phyloP scores from a whole-genome alignment of 2,113 vertebrate species.

The Rhinolophus ferrumequinum region DNA sequence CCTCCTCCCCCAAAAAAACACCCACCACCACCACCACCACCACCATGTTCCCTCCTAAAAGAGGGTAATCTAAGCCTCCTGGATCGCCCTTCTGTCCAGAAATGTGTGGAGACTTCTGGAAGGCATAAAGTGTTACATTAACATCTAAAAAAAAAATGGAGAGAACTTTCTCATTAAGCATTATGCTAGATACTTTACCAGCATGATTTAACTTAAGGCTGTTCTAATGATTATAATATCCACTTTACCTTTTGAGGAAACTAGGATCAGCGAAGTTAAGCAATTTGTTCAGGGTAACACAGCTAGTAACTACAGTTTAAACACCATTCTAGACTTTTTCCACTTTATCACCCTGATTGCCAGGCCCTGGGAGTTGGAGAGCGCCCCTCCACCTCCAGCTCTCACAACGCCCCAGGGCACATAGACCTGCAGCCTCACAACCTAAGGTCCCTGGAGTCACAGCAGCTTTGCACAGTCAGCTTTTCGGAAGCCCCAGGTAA shows the following conservation, averaged over 20 bases:
- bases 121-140: neutral
- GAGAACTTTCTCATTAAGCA: neutral
- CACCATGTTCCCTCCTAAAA: neutral
- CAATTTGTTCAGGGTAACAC: constrained; percentile 46
- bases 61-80: neutral
- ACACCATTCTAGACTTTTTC: neutral
- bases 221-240: neutral
- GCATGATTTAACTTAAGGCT: neutral
- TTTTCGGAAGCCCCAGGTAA: neutral
- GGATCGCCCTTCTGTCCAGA: neutral
- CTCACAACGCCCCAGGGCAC: neutral
- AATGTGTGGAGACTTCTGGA: neutral
- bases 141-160: neutral
- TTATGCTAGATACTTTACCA: neutral
- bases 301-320: neutral
- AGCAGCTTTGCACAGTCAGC: neutral
- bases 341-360: neutral
- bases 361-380: neutral
- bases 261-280: neutral
- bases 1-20: neutral
- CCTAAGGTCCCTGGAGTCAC: neutral
- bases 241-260: neutral
- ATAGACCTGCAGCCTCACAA: neutral
- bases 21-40: neutral
- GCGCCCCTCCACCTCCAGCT: neutral